Percentiles rank a stretch among this genome's conserved stretches.
These are phyloP conservation scores for Cryptomyrus ogoouensis DNA, from an alignment of 2,113 vertebrate species.

Conservation along the genomic window DNA sequence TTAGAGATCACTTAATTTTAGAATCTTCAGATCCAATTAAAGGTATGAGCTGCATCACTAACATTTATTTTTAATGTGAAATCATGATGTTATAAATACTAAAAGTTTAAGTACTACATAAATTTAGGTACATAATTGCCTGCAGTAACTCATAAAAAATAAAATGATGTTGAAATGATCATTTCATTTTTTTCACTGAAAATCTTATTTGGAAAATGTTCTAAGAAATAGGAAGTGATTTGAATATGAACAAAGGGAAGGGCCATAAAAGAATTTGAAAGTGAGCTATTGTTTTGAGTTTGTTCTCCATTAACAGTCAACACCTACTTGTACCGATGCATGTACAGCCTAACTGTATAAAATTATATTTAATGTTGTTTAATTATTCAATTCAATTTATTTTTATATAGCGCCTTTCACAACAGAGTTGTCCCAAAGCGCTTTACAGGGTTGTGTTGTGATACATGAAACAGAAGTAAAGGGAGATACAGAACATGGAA, in stretches of 20 bases:
- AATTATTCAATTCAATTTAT: too few relatives aligned
- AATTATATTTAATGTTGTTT: neutral
- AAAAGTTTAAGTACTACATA: neutral
- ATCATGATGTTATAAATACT: neutral
- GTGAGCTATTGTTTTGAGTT: neutral
- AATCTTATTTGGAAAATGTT: neutral
- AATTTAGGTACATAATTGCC: neutral
- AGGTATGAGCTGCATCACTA: neutral
- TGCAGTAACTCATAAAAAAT: neutral
- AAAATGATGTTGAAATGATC: neutral
- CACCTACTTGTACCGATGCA: neutral
- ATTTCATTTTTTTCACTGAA: neutral
- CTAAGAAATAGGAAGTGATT: neutral
- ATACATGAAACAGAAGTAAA: too few relatives aligned
- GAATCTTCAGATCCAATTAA: slow-evolving; percentile 1
- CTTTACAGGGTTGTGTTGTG: too few relatives aligned
- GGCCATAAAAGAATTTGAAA: neutral
- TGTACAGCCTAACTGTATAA: neutral
- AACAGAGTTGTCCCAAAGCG: too few relatives aligned
- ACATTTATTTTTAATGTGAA: neutral
- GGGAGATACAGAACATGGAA: too few relatives aligned
- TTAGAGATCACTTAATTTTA: neutral
- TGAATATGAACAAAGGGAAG: neutral
- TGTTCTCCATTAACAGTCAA: neutral
- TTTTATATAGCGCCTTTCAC: too few relatives aligned